Conservation (phyloP, 2,888 invertebrate genomes). For the Campoplex nolae region DNA sequence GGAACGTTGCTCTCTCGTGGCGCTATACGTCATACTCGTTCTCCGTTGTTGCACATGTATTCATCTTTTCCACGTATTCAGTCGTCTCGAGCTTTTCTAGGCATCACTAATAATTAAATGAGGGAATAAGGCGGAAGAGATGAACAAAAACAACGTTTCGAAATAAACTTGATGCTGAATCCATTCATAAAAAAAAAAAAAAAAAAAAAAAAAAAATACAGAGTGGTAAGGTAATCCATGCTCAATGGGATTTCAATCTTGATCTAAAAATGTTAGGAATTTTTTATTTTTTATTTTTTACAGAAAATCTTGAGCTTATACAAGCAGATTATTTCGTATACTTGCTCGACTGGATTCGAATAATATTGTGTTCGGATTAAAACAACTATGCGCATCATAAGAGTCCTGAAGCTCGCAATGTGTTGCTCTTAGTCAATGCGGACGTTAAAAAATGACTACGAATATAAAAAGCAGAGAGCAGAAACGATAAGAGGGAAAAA, state of each 20-base stretch:
- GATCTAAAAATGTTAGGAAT: not conserved
- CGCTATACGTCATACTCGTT: slow-evolving; percentile 34
- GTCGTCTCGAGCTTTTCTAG: slow-evolving; percentile 17
- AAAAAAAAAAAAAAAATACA: not conserved
- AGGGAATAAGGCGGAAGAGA: not conserved
- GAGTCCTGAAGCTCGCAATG: not conserved
- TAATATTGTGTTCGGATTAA: not conserved
- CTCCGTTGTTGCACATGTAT: slow-evolving; percentile 35
- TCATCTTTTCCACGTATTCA: not conserved
- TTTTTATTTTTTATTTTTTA: not conserved
- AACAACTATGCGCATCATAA: not conserved
- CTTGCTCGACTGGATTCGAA: not conserved
- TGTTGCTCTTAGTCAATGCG: not conserved
- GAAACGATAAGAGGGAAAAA: not conserved
- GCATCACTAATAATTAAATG: not conserved
- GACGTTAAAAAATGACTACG: not conserved
- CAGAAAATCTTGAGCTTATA: not conserved
- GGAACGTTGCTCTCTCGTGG: slow-evolving; percentile 66
- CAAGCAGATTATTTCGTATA: not conserved
- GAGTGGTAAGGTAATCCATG: not conserved
- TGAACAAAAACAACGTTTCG: slow-evolving; percentile 4
- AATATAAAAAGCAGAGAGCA: slow-evolving; percentile 1
- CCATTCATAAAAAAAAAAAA: slow-evolving; percentile 5
- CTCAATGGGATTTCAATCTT: not conserved
- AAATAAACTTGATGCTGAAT: slow-evolving; percentile 36